Base-by-base conservation (phyloP, 2,888 invertebrate species). In the Anarsia innoxiella region DNA sequence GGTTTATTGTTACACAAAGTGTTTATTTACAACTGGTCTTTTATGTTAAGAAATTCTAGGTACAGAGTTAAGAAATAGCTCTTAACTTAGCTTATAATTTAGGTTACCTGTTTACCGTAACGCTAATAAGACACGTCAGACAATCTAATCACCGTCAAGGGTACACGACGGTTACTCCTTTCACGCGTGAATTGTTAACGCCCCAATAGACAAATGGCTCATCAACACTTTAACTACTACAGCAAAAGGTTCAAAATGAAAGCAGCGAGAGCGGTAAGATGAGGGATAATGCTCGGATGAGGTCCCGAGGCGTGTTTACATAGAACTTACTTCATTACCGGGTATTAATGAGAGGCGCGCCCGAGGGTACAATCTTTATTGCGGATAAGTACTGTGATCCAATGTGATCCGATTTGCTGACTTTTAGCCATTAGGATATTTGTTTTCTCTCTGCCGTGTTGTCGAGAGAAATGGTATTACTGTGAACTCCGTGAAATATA, bases 241-340 rank as follows among this genome's bases (percentile, higher is more conserved):
- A 19, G 43, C 55, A 57, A 66, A 75, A 59, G 64, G 74, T 48
- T 59, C 59, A 67, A n/a, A 33, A 15, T 33, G n/a, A 25, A n/a
- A 14, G 30, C 27, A 9, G 12, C n/a, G n/a, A n/a, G 2, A 3
- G n/a, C 27, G 53, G 56, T 61, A 58, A 66, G 59, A 66, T 66
- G 66, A 67, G 63, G 63, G 70, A 72, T 74, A 71, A 76, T 64
- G 60, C 63, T 55, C 54, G 62, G 65, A 73, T 68, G 63, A 66
- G 65, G 60, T 65, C 72, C 66, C 64, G 64, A 63, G 69, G 69
- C 74, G 57, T 78, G 79, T 76, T 79, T 77, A 77, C 75, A 70
- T 71, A 73, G 67, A 80, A 80, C 75, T 79, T 78, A 75, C 66
- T 78, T 78, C 73, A 80, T 79, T 78, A 77, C 68, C 55, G 67